These are phyloP conservation scores for Mobula hypostoma DNA, from an alignment of 2,113 vertebrate species.

Conservation along the genomic window DNA sequence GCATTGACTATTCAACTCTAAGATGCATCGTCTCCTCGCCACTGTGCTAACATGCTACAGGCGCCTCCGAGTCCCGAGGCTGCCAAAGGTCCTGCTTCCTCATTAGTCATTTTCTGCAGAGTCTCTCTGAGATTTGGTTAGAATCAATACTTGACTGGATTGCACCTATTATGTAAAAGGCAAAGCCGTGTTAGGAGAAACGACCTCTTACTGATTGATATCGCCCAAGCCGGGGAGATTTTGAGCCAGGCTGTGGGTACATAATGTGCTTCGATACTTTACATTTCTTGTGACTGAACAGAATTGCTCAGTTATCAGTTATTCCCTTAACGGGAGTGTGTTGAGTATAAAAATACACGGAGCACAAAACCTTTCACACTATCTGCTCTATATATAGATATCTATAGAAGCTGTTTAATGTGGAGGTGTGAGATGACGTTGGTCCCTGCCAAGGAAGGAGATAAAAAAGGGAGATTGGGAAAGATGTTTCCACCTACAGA, in stretches of 20 bases:
- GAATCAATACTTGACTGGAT: background rate
- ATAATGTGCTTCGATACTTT: background rate
- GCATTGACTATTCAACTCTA: no score
- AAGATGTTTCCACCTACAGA: background rate
- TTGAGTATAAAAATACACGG: conserved; percentile 12
- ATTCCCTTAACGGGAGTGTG: background rate
- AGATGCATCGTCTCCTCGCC: no score
- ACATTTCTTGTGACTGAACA: background rate
- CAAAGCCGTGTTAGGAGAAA: background rate
- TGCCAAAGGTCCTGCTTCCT: background rate
- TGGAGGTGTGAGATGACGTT: no score
- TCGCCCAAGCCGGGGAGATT: background rate
- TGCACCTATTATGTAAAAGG: background rate
- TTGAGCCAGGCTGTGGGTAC: background rate
- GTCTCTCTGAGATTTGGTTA: background rate
- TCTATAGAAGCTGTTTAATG: background rate
- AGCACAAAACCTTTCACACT: background rate
- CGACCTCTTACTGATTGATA: background rate
- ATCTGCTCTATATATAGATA: background rate
- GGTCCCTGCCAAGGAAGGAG: background rate
- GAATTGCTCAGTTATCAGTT: conserved; percentile 10
- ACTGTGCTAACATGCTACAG: no score
- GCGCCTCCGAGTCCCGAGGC: no score
- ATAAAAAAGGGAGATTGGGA: background rate
- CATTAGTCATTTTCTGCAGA: background rate